These are phyloP conservation scores for Linnaemya vulpina DNA, from an alignment of 2,888 invertebrate species.

Conservation along the genomic window DNA sequence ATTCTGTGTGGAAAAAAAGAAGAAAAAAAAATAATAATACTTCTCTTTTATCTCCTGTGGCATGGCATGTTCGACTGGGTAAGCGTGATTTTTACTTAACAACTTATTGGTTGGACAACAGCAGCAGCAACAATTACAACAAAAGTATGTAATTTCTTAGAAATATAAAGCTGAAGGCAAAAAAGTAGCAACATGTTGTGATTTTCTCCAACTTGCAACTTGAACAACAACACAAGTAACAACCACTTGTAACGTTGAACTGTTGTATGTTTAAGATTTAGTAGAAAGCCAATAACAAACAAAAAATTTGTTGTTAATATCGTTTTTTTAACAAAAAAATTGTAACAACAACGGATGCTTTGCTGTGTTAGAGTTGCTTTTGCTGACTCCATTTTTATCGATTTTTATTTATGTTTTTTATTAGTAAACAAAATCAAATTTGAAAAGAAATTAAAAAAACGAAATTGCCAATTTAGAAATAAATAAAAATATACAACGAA, in stretches of 20 bases:
- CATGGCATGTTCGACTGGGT: slow-evolving; percentile 51
- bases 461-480: slow-evolving; percentile 5
- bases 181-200: slow-evolving; percentile 66
- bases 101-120: slow-evolving; percentile 63
- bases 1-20: slow-evolving; percentile 28
- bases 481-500: slow-evolving; percentile 29
- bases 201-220: slow-evolving; percentile 32
- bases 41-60: slow-evolving; percentile 38
- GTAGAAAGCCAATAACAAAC: slow-evolving; percentile 28
- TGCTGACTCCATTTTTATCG: slow-evolving; percentile 30
- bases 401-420: slow-evolving; percentile 14
- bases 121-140: slow-evolving; percentile 37
- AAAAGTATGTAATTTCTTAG: slow-evolving; percentile 59
- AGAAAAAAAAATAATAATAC: not conserved
- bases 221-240: slow-evolving; percentile 31
- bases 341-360: slow-evolving; percentile 55
- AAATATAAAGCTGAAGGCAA: slow-evolving; percentile 63
- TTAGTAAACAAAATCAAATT: slow-evolving; percentile 53
- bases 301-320: slow-evolving; percentile 32
- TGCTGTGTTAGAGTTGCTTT: slow-evolving; percentile 44
- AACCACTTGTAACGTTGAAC: slow-evolving; percentile 18
- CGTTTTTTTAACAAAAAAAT: slow-evolving; percentile 23
- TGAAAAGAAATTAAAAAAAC: not conserved
- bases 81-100: slow-evolving; percentile 67
- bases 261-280: slow-evolving; percentile 38